Evolutionary conservation across 92 coral and sea anemone genomes (phyloP).

Genomic region (Hydrozoanthus gracilis): DNA sequence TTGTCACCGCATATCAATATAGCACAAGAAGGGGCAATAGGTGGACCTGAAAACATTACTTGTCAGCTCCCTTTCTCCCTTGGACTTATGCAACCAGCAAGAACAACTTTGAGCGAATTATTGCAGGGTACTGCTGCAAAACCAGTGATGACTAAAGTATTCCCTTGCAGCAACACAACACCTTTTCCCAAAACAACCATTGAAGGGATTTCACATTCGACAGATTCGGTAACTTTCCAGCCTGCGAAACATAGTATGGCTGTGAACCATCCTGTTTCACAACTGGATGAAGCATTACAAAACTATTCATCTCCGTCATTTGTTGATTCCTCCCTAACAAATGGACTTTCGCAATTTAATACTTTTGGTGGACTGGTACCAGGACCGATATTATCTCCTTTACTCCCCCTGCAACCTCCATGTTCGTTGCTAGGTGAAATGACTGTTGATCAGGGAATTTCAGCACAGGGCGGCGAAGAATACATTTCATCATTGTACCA

Average conservation of each 20-base stretch:
- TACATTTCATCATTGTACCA: too few relatives aligned
- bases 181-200: slow-evolving; percentile 2
- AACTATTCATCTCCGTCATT: background rate
- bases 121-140: background rate
- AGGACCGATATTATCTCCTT: background rate
- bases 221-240: background rate
- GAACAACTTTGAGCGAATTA: background rate
- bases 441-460: background rate
- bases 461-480: background rate
- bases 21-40: background rate
- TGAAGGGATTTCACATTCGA: background rate
- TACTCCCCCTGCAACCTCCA: background rate
- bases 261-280: background rate
- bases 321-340: background rate
- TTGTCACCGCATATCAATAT: background rate
- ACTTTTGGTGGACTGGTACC: slow-evolving; percentile 13
- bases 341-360: background rate
- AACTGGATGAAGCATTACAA: background rate
- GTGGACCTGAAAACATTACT: background rate
- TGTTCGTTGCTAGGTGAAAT: background rate
- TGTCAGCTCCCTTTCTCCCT: background rate
- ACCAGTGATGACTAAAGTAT: background rate
- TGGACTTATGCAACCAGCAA: slow-evolving; percentile 28
- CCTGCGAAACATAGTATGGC: background rate
- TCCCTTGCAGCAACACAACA: background rate